A percentile compares a stretch with the other conserved stretches of the same genome.
These are phyloP conservation scores for Acromyrmex echinatior DNA, from an alignment of 1,140 invertebrate species.

Conservation along the genomic window DNA sequence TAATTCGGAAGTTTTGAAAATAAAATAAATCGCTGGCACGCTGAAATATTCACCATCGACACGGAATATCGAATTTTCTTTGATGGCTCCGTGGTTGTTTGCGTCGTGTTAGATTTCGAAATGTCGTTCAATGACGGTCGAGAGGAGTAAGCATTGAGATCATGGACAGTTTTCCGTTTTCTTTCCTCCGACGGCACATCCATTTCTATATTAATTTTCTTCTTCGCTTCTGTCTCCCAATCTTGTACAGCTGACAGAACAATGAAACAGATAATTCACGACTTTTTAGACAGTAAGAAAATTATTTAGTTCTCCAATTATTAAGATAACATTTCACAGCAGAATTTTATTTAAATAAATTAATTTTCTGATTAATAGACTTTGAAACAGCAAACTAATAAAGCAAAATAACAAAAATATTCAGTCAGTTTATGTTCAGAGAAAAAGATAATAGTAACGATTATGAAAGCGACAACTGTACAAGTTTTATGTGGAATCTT, in stretches of 20 bases:
- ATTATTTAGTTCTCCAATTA: neutral
- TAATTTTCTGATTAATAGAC: neutral
- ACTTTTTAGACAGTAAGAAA: neutral
- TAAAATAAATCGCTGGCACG: neutral
- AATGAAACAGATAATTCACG: neutral
- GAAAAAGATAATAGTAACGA: too few species aligned
- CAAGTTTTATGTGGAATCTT: too few species aligned
- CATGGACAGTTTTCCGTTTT: constrained; percentile 73
- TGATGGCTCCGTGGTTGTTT: constrained; percentile 7
- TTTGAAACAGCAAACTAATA: neutral
- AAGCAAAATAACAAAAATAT: constrained; percentile 8
- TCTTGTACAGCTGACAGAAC: constrained; percentile 23
- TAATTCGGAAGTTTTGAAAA: constrained; percentile 13
- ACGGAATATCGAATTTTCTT: constrained; percentile 71
- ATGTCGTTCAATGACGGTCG: constrained; percentile 57
- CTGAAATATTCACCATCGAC: constrained; percentile 66
- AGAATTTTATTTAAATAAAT: constrained; percentile 4
- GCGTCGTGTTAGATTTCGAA: constrained; percentile 35
- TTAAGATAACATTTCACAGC: neutral
- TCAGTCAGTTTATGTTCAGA: neutral
- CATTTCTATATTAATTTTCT: constrained; percentile 49
- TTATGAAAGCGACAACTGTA: too few species aligned
- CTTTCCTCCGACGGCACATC: neutral
- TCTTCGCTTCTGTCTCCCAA: constrained; percentile 63
- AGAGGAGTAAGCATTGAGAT: constrained; percentile 66